Percentiles rank a stretch among this genome's conserved stretches.
Evolutionary conservation across 2,888 invertebrate genomes (phyloP).

Genomic region (Diplazon laetatorius): DNA sequence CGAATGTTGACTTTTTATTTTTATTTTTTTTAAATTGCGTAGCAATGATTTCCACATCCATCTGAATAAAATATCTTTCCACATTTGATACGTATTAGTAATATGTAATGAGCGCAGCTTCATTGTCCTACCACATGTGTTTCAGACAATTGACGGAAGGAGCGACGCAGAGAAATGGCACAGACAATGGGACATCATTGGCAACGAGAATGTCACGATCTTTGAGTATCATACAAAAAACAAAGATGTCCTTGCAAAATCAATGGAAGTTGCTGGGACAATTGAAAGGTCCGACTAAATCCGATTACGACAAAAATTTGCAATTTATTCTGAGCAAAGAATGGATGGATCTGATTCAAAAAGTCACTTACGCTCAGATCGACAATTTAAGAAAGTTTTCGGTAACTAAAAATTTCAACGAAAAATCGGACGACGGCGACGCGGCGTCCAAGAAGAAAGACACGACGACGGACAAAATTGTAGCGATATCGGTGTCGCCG

Average conservation of each 20-base stretch:
- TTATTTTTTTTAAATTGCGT: too few species aligned
- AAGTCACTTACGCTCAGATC: conserved; percentile 79
- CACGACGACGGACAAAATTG: conserved; percentile 43
- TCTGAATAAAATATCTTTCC: too few species aligned
- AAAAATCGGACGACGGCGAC: conserved; percentile 39
- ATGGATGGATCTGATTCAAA: conserved; percentile 83
- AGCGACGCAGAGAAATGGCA: conserved; percentile 68
- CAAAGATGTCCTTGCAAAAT: conserved; percentile 80
- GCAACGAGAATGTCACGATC: conserved; percentile 67
- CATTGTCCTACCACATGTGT: conserved; percentile 33
- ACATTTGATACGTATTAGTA: too few species aligned
- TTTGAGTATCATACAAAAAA: conserved; percentile 68
- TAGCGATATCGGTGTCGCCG: conserved; percentile 40
- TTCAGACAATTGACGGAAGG: conserved; percentile 72
- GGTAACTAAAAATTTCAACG: conserved; percentile 60
- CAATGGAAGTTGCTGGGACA: conserved; percentile 83
- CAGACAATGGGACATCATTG: conserved; percentile 62
- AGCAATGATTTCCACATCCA: too few species aligned
- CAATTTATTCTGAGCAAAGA: conserved; percentile 83
- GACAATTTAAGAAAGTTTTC: conserved; percentile 73
- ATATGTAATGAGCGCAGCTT: not conserved
- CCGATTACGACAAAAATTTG: conserved; percentile 81
- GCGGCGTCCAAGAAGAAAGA: conserved; percentile 49
- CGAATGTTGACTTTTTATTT: too few species aligned
- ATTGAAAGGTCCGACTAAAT: conserved; percentile 82